Conservation (phyloP, 2,113 vertebrate genomes). For the Erpornis zantholeuca region DNA sequence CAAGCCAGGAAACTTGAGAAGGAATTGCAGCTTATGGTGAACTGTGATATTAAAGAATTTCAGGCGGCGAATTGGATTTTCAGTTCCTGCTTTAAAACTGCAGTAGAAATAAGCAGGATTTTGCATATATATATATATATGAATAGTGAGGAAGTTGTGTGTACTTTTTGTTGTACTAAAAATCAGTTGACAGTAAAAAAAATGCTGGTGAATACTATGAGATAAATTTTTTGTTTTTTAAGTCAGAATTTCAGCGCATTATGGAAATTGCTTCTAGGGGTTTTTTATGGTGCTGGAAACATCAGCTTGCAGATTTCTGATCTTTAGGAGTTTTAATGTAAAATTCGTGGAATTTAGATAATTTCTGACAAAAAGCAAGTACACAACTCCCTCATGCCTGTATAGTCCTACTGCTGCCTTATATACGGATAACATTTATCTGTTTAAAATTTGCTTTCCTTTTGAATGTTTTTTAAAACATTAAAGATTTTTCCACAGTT, state of each 20-base stretch:
- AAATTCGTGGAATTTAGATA: not conserved
- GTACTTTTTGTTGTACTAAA: not conserved
- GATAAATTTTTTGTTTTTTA: not conserved
- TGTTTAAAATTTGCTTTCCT: not conserved
- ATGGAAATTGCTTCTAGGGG: not conserved
- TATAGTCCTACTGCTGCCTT: not conserved
- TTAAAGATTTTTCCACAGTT: not conserved
- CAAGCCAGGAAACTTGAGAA: slow-evolving; percentile 81
- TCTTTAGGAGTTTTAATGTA: not conserved
- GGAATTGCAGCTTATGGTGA: slow-evolving; percentile 67
- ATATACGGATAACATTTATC: not conserved
- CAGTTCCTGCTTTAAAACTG: not conserved
- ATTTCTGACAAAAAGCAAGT: not conserved
- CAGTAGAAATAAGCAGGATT: not conserved
- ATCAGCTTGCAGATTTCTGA: not conserved
- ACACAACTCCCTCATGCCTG: not conserved
- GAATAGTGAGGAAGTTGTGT: not conserved
- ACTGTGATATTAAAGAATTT: slow-evolving; percentile 56
- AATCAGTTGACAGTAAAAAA: not conserved
- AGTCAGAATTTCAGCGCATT: not conserved
- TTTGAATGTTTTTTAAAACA: not conserved
- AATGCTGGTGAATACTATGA: not conserved
- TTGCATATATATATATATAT: not conserved
- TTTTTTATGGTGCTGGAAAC: not conserved
- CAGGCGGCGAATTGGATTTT: not conserved